Percentiles rank a stretch among this genome's conserved stretches.
Evolutionary conservation across 2,888 invertebrate species (phyloP).

Genomic region (Chrysolina haemoptera): DNA sequence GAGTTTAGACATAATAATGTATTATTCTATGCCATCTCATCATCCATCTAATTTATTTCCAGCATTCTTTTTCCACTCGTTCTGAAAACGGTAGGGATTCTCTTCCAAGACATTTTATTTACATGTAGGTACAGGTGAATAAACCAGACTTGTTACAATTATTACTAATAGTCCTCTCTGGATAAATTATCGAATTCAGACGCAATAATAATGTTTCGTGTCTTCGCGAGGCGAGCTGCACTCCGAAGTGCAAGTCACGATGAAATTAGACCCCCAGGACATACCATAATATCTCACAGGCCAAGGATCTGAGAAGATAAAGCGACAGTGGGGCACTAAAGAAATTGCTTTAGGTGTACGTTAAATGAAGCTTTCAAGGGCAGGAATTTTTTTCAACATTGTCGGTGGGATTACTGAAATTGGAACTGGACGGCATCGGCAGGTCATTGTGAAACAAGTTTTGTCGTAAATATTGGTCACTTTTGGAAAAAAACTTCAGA

Average conservation of each 20-base stretch:
- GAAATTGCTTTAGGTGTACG: background rate
- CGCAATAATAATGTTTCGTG: constrained; percentile 40
- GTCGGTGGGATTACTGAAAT: no score
- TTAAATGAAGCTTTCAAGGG: background rate
- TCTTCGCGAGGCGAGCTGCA: constrained; percentile 40
- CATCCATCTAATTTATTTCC: no score
- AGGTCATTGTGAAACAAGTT: no score
- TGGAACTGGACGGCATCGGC: no score
- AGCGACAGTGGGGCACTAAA: background rate
- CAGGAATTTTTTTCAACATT: no score
- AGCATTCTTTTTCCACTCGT: no score
- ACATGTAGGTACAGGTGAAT: background rate
- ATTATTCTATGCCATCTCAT: no score
- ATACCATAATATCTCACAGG: constrained; percentile 43
- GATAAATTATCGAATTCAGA: constrained; percentile 42
- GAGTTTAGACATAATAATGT: no score
- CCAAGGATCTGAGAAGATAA: constrained; percentile 19
- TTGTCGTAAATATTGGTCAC: no score
- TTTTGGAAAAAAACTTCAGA: no score
- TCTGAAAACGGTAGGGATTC: no score
- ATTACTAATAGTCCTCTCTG: constrained; percentile 30
- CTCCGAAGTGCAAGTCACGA: constrained; percentile 46
- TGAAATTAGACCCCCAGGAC: constrained; percentile 47
- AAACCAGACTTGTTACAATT: constrained; percentile 32
- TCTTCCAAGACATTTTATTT: no score